Percentiles rank a stretch among this genome's conserved stretches.
These are phyloP conservation scores for Tachysurus fulvidraco DNA, from an alignment of 2,113 vertebrate genomes.

Conservation along the genomic window DNA sequence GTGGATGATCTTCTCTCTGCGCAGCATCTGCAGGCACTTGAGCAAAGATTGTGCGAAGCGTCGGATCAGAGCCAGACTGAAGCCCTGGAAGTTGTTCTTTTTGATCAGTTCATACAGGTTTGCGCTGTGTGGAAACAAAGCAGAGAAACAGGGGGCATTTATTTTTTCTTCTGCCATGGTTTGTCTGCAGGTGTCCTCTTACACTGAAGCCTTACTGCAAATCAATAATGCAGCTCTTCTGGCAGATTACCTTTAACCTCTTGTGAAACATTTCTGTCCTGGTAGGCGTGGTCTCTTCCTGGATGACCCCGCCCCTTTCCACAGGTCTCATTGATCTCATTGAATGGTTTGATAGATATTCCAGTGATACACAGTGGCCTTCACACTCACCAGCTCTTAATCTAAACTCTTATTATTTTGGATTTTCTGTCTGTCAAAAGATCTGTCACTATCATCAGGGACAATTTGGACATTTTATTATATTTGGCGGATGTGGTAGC, in stretches of 20 bases:
- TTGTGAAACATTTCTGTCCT: background rate
- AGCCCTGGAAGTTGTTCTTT: constrained; percentile 93
- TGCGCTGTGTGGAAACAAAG: constrained; percentile 69
- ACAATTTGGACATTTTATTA: no score
- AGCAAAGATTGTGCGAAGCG: constrained; percentile 85
- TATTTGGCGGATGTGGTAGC: no score
- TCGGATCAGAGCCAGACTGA: constrained; percentile 83
- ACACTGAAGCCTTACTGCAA: background rate
- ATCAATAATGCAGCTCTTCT: background rate
- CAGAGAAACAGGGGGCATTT: background rate
- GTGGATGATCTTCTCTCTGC: constrained; percentile 91
- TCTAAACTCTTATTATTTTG: background rate
- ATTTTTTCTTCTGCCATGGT: background rate
- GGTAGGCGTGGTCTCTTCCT: background rate
- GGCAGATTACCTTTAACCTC: background rate
- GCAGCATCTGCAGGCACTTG: constrained; percentile 89
- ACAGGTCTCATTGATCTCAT: background rate
- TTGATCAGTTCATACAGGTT: constrained; percentile 93
- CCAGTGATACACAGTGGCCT: background rate
- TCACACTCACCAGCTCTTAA: background rate
- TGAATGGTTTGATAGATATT: background rate
- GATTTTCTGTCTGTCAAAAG: background rate
- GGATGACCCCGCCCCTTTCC: background rate
- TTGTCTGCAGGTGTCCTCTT: background rate
- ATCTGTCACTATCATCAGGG: background rate